A percentile compares a stretch with the other conserved stretches of the same genome.
Evolutionary conservation across 2,113 vertebrate genomes (phyloP).

Genomic region (Harpagus bidentatus): DNA sequence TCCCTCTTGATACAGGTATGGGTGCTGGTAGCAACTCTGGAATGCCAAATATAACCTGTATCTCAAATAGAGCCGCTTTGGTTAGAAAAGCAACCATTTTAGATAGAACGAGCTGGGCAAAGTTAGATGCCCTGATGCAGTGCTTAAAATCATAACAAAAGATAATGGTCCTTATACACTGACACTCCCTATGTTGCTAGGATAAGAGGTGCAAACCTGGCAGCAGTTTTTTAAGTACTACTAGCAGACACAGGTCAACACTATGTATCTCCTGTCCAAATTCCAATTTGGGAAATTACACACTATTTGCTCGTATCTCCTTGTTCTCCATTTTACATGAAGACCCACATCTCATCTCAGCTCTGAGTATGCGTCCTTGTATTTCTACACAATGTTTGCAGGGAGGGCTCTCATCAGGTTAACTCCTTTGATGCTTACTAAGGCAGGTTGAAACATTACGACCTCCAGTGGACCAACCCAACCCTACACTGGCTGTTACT

Average conservation of each 20-base stretch:
- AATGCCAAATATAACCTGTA: background rate
- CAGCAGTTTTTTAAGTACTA: background rate
- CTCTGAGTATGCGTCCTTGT: background rate
- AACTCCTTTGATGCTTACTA: background rate
- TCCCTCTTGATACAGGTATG: background rate
- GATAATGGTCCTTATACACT: background rate
- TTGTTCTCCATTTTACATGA: background rate
- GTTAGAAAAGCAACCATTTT: background rate
- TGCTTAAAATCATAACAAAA: background rate
- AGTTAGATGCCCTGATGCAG: background rate
- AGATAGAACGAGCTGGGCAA: background rate
- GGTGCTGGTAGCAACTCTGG: background rate
- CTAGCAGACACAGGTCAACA: background rate
- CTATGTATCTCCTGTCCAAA: background rate
- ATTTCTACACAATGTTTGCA: background rate
- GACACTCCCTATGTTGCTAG: background rate
- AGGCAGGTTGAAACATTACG: background rate
- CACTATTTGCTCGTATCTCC: background rate
- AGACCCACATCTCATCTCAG: background rate
- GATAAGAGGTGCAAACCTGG: background rate
- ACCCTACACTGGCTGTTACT: background rate
- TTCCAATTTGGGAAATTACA: background rate
- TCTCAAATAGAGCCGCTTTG: background rate
- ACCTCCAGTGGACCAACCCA: background rate
- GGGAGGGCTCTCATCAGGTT: background rate